Conservation (phyloP, 2,888 invertebrate genomes). For the Euzetes globulus region DNA sequence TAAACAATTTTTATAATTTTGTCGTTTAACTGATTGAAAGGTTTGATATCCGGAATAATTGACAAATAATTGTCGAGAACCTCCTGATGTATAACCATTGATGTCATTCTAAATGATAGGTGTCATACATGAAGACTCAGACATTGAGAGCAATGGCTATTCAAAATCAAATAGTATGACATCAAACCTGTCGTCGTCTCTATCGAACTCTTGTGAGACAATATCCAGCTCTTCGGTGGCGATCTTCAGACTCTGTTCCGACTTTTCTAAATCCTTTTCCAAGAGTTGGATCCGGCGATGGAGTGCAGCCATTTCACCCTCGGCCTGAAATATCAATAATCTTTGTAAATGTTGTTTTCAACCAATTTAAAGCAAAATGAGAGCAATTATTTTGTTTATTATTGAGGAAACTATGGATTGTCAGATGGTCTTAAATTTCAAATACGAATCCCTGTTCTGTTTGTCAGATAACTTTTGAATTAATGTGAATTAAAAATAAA, state of each 20-base stretch:
- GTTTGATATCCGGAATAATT: not conserved
- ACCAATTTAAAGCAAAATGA: too few relatives aligned
- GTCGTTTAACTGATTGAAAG: not conserved
- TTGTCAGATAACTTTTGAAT: not conserved
- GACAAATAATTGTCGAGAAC: not conserved
- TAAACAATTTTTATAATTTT: not conserved
- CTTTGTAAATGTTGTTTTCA: too few relatives aligned
- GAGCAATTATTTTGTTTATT: too few relatives aligned
- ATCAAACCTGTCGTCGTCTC: slow-evolving; percentile 93
- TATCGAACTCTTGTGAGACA: slow-evolving; percentile 99
- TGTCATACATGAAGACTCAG: not conserved
- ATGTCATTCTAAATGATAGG: not conserved
- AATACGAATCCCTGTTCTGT: not conserved
- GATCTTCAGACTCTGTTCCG: slow-evolving; percentile 94
- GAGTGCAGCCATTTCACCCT: slow-evolving; percentile 96
- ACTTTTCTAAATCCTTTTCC: slow-evolving; percentile 98
- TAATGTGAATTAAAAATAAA: not conserved
- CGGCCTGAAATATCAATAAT: slow-evolving; percentile 57
- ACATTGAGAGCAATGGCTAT: not conserved
- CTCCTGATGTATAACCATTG: slow-evolving; percentile 6
- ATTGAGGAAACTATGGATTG: too few relatives aligned
- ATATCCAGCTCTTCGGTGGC: slow-evolving; percentile 97
- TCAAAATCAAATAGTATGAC: slow-evolving; percentile 6
- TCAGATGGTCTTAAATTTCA: too few relatives aligned
- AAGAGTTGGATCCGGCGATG: slow-evolving; percentile 97